Conservation (phyloP, 2,888 invertebrate species). For the Spialia ferax region DNA sequence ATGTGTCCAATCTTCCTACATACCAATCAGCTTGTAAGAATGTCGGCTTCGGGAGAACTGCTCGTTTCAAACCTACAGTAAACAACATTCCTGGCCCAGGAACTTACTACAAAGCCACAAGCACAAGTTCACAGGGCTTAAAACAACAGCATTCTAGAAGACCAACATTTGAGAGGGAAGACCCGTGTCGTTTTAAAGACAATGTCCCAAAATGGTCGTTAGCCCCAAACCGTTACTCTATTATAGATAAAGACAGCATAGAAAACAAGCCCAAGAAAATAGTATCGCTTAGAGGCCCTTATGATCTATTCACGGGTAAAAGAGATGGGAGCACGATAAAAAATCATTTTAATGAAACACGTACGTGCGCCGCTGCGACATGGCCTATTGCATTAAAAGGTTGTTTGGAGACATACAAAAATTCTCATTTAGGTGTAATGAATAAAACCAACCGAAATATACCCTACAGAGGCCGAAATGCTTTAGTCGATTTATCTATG, state of each 20-base stretch:
- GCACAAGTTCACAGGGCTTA: background rate
- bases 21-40: constrained; percentile 66
- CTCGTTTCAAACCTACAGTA: constrained; percentile 53
- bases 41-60: constrained; percentile 68
- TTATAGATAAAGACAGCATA: constrained; percentile 67
- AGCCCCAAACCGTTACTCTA: constrained; percentile 71
- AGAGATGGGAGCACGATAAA: constrained; percentile 81
- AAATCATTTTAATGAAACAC: constrained; percentile 77
- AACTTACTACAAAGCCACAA: constrained; percentile 61
- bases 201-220: constrained; percentile 63
- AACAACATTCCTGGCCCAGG: constrained; percentile 66
- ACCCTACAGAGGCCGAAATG: constrained; percentile 74
- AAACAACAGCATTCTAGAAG: constrained; percentile 68
- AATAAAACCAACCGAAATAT: constrained; percentile 68
- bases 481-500: constrained; percentile 79
- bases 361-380: constrained; percentile 60
- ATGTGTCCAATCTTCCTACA: constrained; percentile 50
- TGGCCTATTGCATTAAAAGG: constrained; percentile 72
- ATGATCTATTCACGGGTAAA: constrained; percentile 80
- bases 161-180: constrained; percentile 69
- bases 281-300: constrained; percentile 73
- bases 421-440: constrained; percentile 66
- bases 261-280: constrained; percentile 69
- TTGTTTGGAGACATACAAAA: constrained; percentile 65
- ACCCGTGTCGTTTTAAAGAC: constrained; percentile 72